phyloP scores from a whole-genome alignment of 2,888 invertebrate genomes.

The Nomada ruficornis region DNA sequence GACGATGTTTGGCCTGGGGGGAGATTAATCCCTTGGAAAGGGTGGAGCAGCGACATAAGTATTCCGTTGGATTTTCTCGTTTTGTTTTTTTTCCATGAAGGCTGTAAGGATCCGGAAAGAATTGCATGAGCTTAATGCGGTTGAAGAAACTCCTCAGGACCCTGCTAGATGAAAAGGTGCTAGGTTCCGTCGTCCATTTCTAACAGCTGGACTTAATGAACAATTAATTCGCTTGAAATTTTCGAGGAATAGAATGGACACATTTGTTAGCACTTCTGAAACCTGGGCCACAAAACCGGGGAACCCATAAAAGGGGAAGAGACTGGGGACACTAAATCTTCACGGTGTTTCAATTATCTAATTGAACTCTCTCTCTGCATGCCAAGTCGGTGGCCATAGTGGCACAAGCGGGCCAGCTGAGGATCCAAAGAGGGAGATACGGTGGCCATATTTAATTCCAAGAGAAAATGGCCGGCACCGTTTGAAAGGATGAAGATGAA shows the following conservation, averaged over 20 bases:
- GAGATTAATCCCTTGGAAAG: not conserved
- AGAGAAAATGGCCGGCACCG: not conserved
- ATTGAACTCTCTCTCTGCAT: constrained; percentile 21
- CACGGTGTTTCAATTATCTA: constrained; percentile 34
- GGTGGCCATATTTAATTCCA: constrained; percentile 4
- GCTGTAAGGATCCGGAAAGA: not conserved
- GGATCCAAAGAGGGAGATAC: too few relatives aligned
- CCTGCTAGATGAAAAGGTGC: not conserved
- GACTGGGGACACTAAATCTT: not conserved
- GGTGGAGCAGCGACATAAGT: not conserved
- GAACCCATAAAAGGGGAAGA: not conserved
- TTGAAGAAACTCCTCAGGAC: not conserved
- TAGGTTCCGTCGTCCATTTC: not conserved
- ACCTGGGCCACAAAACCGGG: not conserved
- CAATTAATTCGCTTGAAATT: too few relatives aligned
- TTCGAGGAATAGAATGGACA: not conserved
- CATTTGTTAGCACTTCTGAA: not conserved
- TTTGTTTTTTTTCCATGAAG: not conserved
- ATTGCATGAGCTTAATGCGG: not conserved
- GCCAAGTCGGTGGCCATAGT: constrained; percentile 4
- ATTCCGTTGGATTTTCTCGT: too few relatives aligned
- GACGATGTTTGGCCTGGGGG: too few relatives aligned
- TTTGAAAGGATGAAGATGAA: not conserved
- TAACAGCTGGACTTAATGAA: not conserved
- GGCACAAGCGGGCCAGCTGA: not conserved